Evolutionary conservation across 2,113 vertebrate species (phyloP), one percentile per base, ranked within the genome.

Genomic region (Meles meles): DNA sequence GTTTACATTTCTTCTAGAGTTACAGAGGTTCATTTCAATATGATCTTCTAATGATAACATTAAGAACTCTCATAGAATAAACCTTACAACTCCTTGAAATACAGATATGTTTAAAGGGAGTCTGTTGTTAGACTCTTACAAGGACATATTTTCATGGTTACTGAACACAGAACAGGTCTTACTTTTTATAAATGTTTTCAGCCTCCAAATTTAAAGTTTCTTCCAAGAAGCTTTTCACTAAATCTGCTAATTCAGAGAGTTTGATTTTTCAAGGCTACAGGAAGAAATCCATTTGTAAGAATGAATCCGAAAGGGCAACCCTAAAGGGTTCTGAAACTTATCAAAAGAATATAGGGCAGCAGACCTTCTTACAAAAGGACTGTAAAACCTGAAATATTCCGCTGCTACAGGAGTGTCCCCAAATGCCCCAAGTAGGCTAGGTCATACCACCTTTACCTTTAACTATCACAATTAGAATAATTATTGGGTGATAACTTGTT

Each of bases 211-310:
- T 18, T 77, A 90, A 93, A 72, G 9, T 87, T 93, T 92, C 27
- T 88, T 61, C 12, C 29, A 69, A 83, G 63, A 65, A 69, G 37
- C 9, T 76, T 69, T 91, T 67, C n/a, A 29, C 67, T 87, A 77
- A 90, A 85, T 61, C 63, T 95, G 59, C n/a, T 71, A 89, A 94
- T 63, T 95, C 42, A 67, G 18, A 96, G 44, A 81, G 42, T 94
- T 88, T 95, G 25, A 61, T 76, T 95, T 84, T 88, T 93, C 27
- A 81, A 65, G 11, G 8, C 59, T 63, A 25, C 59, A 31, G 6
- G n/a, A 88, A 77, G 83, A 82, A 92, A 96, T 86, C 76, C 77
- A 90, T 59, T 92, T 77, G 44, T 10, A 77, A 90, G 49, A 72
- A 67, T 59, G 18, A 77, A 76, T 92, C 18, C 77, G 29, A 77